Evolutionary conservation across 1,140 invertebrate species (phyloP), one percentile per base, ranked within the genome.

Genomic region (Drosophila rhopaloa): DNA sequence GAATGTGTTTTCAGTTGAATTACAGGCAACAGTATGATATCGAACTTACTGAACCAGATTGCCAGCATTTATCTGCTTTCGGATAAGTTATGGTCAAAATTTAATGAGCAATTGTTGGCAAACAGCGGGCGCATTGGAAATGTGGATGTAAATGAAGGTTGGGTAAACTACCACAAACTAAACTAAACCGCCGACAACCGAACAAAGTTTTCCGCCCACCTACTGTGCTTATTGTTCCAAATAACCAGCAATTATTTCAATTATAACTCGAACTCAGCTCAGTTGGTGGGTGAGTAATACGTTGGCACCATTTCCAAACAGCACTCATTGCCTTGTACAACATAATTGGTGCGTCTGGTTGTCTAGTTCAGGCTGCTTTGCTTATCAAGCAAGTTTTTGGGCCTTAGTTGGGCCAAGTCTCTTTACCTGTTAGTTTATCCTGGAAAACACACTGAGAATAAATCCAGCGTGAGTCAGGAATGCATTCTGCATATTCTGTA

Each of bases 171-270:
- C 37, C 11, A 4, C 8, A 19, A 44, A 16, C 48, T 14, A 10
- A 35, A 40, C 29, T 58, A 24, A 61, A 35, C 19, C 46, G 38
- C 47, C 29, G 8, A 35, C 13, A 24, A 47, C 9, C 11, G 27
- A 38, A 24, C 60, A 37, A 75, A 74, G 61, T 75, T 67, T 81
- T 38, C 24, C 19, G 44, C 59, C 51, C 66, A 72, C 72, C 66
- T 81, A 60, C 78, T 63, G 54, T 47, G 65, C 44, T 66, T 62
- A 81, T 81, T 81, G 66, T 71, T 67, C 63, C 35, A 59, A 76
- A 76, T 72, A 81, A 71, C 59, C 60, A 81, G 57, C 62, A 81
- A 81, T 80, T 61, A 76, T 80, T 75, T 75, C 57, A 63, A 72
- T 72, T 72, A 72, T 58, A 72, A 58, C 68, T 70, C 66, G 44